Percentiles rank a stretch among this genome's conserved stretches.
phyloP scores from a whole-genome alignment of 2,888 invertebrate genomes.

The Spicauda simplicius region DNA sequence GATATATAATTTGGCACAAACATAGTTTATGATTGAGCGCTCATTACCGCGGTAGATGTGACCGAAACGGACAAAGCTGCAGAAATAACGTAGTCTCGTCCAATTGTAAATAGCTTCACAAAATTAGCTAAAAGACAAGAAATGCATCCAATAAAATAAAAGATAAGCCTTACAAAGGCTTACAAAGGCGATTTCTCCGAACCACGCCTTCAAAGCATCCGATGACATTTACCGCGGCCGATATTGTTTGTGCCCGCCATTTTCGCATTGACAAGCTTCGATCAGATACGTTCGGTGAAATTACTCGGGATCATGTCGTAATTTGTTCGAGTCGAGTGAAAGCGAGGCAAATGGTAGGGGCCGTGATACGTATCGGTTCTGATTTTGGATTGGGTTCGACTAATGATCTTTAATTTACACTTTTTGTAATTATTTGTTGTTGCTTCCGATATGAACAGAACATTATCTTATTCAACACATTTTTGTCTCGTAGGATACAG shows the following conservation, averaged over 20 bases:
- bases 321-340: slow-evolving; percentile 43
- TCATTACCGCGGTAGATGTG: too few species aligned
- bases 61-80: too few species aligned
- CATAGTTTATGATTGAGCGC: too few species aligned
- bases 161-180: neutral
- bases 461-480: too few species aligned
- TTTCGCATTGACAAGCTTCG: slow-evolving; percentile 48
- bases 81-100: too few species aligned
- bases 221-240: slow-evolving; percentile 50
- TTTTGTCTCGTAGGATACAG: too few species aligned
- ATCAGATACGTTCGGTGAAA: slow-evolving; percentile 46
- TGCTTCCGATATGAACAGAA: too few species aligned
- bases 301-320: slow-evolving; percentile 33
- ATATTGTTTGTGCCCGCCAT: slow-evolving; percentile 38
- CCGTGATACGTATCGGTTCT: slow-evolving; percentile 19
- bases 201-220: slow-evolving; percentile 45
- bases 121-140: neutral
- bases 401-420: neutral
- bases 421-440: slow-evolving; percentile 6
- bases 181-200: slow-evolving; percentile 42
- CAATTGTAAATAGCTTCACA: neutral
- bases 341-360: slow-evolving; percentile 42
- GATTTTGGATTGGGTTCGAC: neutral
- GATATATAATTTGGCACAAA: too few species aligned
- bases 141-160: neutral